These are phyloP conservation scores for Paraplagusia blochii DNA, from an alignment of 2,113 vertebrate genomes.

Conservation along the genomic window DNA sequence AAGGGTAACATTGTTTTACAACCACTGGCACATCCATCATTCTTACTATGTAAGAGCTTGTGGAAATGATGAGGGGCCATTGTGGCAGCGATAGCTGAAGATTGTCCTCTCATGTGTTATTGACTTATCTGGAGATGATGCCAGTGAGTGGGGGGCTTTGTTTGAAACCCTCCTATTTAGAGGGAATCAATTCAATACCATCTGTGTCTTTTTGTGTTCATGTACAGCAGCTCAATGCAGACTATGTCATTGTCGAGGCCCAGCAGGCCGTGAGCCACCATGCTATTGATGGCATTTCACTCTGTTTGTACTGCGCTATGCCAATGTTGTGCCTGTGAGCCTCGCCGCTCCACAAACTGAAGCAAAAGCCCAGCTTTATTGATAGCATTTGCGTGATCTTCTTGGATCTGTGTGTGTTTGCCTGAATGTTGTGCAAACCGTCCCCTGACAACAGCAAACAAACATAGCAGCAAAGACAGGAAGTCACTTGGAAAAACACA, in stretches of 20 bases:
- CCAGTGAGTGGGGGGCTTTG: slow-evolving; percentile 53
- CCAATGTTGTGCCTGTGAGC: slow-evolving; percentile 67
- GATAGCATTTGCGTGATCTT: slow-evolving; percentile 68
- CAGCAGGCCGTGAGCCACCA: slow-evolving; percentile 39
- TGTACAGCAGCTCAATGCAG: slow-evolving; percentile 42
- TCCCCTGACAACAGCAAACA: slow-evolving; percentile 68
- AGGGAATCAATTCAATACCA: slow-evolving; percentile 48
- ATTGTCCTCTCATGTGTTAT: slow-evolving; percentile 47
- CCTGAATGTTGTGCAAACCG: slow-evolving; percentile 56
- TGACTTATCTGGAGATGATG: slow-evolving; percentile 45
- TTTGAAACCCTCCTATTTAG: slow-evolving; percentile 30
- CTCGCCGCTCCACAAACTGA: slow-evolving; percentile 57
- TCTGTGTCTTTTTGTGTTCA: slow-evolving; percentile 49
- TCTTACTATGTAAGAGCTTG: slow-evolving; percentile 51
- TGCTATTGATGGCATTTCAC: slow-evolving; percentile 58
- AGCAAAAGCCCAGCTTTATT: slow-evolving; percentile 70
- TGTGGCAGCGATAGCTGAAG: slow-evolving; percentile 53
- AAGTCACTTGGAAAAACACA: slow-evolving; percentile 21
- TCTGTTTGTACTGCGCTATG: slow-evolving; percentile 61
- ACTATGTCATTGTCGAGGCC: slow-evolving; percentile 30
- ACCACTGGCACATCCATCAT: slow-evolving; percentile 60
- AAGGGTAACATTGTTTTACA: slow-evolving; percentile 63
- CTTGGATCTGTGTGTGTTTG: slow-evolving; percentile 25
- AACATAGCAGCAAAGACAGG: slow-evolving; percentile 45
- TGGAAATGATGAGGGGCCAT: slow-evolving; percentile 58